Conservation (phyloP, 1,140 invertebrate genomes). For the Magallana angulata region DNA sequence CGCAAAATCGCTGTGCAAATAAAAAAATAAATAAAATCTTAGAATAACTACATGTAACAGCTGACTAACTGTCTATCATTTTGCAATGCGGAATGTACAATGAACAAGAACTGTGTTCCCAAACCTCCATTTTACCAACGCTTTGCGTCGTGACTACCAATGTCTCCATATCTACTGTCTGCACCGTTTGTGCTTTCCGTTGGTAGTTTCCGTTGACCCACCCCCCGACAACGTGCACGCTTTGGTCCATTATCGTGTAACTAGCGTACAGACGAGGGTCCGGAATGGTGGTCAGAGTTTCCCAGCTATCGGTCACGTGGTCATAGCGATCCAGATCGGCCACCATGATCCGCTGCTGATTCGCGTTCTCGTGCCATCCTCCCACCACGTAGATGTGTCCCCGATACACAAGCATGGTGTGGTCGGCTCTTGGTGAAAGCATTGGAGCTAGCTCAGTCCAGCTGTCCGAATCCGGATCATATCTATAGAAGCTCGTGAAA, state of each 20-base stretch:
- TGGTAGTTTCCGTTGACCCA: constrained; percentile 77
- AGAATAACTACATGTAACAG: not conserved
- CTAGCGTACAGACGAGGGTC: constrained; percentile 86
- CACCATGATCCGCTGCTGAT: constrained; percentile 82
- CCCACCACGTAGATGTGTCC: constrained; percentile 86
- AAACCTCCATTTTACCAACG: constrained; percentile 54
- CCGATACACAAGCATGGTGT: constrained; percentile 84
- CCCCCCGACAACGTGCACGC: constrained; percentile 87
- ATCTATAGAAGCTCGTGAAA: constrained; percentile 83
- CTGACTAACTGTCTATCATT: not conserved
- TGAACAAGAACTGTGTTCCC: constrained; percentile 71
- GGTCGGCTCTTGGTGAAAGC: constrained; percentile 85
- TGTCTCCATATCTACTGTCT: constrained; percentile 62
- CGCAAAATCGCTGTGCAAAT: not conserved
- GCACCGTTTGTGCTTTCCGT: constrained; percentile 62
- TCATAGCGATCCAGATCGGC: constrained; percentile 87
- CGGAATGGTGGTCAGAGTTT: constrained; percentile 83
- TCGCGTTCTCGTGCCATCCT: constrained; percentile 85
- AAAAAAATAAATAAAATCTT: not conserved
- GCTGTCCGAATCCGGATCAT: constrained; percentile 81
- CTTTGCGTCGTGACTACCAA: constrained; percentile 54
- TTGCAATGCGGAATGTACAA: constrained; percentile 63
- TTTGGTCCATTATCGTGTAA: constrained; percentile 83
- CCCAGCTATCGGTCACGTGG: constrained; percentile 83
- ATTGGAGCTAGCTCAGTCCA: constrained; percentile 83